Conservation (phyloP, 2,888 invertebrate genomes). For the Scaptomyza polygonia region DNA sequence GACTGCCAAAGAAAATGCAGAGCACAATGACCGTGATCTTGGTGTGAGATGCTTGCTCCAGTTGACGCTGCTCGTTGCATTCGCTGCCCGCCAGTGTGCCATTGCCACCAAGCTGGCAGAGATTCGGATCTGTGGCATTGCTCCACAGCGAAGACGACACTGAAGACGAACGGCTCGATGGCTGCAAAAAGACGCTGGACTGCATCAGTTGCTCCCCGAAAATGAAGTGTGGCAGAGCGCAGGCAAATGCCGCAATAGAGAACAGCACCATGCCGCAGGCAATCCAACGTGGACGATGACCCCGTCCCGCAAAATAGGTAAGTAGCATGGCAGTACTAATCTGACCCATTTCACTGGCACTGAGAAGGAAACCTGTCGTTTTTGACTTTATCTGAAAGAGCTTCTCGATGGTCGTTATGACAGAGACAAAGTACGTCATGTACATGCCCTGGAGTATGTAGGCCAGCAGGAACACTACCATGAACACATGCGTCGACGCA, state of each 20-base stretch:
- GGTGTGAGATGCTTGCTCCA: constrained; percentile 89
- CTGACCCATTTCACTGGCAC: constrained; percentile 96
- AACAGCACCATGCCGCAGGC: constrained; percentile 96
- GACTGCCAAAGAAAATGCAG: constrained; percentile 94
- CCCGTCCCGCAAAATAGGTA: constrained; percentile 95
- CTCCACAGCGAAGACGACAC: constrained; percentile 36
- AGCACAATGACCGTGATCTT: constrained; percentile 92
- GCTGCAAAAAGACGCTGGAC: constrained; percentile 77
- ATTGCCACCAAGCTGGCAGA: constrained; percentile 70
- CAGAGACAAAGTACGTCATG: constrained; percentile 96
- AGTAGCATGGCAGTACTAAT: constrained; percentile 94
- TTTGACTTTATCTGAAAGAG: constrained; percentile 96
- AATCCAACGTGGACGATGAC: constrained; percentile 96
- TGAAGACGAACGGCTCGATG: constrained; percentile 27
- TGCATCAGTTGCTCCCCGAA: constrained; percentile 90
- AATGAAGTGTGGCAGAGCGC: constrained; percentile 94
- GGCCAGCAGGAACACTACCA: constrained; percentile 93
- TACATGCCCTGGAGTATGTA: constrained; percentile 96
- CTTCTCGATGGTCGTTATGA: constrained; percentile 96
- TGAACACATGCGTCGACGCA: constrained; percentile 94
- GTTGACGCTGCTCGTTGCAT: constrained; percentile 87
- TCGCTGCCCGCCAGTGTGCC: constrained; percentile 67
- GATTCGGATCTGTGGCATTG: constrained; percentile 69
- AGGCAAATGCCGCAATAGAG: constrained; percentile 93
- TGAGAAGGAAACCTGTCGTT: constrained; percentile 94